Percentiles rank a stretch among this genome's conserved stretches.
phyloP scores from a whole-genome alignment of 2,113 vertebrate genomes.

The Petroica traversi region DNA sequence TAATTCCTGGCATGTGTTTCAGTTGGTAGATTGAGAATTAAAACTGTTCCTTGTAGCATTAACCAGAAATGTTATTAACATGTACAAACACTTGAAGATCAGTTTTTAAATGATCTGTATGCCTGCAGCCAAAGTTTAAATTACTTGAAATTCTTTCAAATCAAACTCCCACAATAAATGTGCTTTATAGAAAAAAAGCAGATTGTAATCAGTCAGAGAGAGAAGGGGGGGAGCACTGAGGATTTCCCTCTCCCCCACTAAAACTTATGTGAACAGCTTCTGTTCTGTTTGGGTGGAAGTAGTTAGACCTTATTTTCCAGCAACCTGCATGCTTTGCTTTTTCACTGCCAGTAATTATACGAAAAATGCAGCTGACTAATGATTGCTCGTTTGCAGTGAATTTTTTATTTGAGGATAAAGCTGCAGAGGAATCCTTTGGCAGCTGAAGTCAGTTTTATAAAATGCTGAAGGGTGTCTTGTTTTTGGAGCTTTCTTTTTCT shows the following conservation, averaged over 20 bases:
- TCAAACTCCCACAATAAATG: slow-evolving; percentile 67
- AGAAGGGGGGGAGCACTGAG: background rate
- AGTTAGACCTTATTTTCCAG: slow-evolving; percentile 50
- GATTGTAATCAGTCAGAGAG: slow-evolving; percentile 48
- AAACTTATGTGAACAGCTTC: slow-evolving; percentile 53
- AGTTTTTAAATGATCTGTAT: slow-evolving; percentile 33
- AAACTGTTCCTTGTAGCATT: background rate
- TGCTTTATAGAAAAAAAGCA: slow-evolving; percentile 54
- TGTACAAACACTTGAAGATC: slow-evolving; percentile 24
- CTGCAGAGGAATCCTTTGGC: slow-evolving; percentile 8
- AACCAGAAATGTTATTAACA: slow-evolving; percentile 3
- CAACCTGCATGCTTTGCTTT: slow-evolving; percentile 27
- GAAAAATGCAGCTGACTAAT: slow-evolving; percentile 63
- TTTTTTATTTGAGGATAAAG: slow-evolving; percentile 30
- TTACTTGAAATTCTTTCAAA: slow-evolving; percentile 64
- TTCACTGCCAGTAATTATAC: slow-evolving; percentile 62
- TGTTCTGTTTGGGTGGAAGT: slow-evolving; percentile 72
- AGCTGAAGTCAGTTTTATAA: background rate
- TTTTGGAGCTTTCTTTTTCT: background rate
- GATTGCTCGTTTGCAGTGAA: slow-evolving; percentile 33
- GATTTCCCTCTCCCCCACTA: slow-evolving; percentile 16
- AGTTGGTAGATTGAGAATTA: background rate
- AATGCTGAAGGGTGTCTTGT: background rate
- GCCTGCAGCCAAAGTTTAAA: slow-evolving; percentile 60
- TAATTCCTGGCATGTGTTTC: background rate